phyloP scores from a whole-genome alignment of 2,113 vertebrate genomes.

The Onychostruthus taczanowskii region DNA sequence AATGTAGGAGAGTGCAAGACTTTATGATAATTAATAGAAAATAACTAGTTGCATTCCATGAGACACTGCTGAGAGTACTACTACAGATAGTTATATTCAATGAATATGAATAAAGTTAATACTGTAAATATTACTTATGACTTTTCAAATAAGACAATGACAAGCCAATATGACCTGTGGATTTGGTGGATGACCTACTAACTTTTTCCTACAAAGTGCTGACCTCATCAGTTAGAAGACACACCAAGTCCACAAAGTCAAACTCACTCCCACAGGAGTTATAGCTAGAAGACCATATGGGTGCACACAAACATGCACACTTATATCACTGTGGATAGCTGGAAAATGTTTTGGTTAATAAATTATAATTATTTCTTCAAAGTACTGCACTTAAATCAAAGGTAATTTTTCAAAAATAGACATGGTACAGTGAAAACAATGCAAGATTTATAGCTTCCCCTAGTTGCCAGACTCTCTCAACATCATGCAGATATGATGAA shows the following conservation, averaged over 20 bases:
- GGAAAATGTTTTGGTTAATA: not conserved
- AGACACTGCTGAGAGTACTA: not conserved
- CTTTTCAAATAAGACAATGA: not conserved
- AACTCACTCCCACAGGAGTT: not conserved
- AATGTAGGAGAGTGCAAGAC: not conserved
- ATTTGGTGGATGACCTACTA: not conserved
- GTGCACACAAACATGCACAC: not conserved
- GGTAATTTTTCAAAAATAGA: slow-evolving; percentile 6
- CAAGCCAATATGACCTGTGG: not conserved
- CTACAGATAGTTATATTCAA: not conserved
- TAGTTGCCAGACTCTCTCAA: not conserved
- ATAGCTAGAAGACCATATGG: not conserved
- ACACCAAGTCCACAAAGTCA: not conserved
- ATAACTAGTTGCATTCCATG: not conserved
- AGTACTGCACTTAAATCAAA: not conserved
- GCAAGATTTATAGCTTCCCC: slow-evolving; percentile 19
- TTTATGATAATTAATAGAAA: not conserved
- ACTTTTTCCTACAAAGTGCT: not conserved
- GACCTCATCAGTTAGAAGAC: not conserved
- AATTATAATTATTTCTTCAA: slow-evolving; percentile 22
- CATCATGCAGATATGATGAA: not conserved
- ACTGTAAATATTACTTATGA: not conserved
- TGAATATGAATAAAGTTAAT: not conserved
- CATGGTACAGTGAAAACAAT: not conserved
- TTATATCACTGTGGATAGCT: not conserved